Evolutionary conservation across 2,888 invertebrate species (phyloP).

Genomic region (Hypomecis punctinalis): DNA sequence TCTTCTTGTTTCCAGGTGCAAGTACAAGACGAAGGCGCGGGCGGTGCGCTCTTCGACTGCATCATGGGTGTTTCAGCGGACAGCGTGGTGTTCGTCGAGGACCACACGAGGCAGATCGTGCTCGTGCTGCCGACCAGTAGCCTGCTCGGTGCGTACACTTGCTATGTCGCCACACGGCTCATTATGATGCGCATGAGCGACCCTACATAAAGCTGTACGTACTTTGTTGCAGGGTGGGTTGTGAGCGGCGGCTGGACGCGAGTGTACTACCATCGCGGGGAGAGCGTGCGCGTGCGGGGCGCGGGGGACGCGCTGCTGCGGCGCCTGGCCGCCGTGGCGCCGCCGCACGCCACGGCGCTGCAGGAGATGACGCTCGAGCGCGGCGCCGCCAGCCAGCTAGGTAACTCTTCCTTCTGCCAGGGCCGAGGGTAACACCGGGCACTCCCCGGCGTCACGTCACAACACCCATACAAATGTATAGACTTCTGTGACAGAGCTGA

Average conservation of each 20-base stretch:
- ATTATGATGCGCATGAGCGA: too few species aligned
- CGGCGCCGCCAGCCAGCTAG: slow-evolving; percentile 92
- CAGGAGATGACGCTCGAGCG: slow-evolving; percentile 91
- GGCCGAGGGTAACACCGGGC: too few species aligned
- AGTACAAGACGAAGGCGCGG: slow-evolving; percentile 83
- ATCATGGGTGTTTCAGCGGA: slow-evolving; percentile 95
- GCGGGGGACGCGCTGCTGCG: slow-evolving; percentile 92
- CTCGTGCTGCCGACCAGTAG: slow-evolving; percentile 94
- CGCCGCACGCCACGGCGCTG: slow-evolving; percentile 88
- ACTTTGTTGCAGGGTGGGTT: slow-evolving; percentile 74
- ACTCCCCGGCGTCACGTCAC: too few species aligned
- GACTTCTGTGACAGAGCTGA: too few species aligned
- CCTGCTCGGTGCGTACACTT: slow-evolving; percentile 84
- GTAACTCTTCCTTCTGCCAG: slow-evolving; percentile 45
- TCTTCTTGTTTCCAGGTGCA: slow-evolving; percentile 76
- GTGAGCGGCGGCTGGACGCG: slow-evolving; percentile 87
- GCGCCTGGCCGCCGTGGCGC: slow-evolving; percentile 91
- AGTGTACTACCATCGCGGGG: slow-evolving; percentile 97
- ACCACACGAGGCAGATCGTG: slow-evolving; percentile 91
- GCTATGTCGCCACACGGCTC: too few species aligned
- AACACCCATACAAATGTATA: too few species aligned
- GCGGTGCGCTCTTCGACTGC: slow-evolving; percentile 87
- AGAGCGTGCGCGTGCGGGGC: slow-evolving; percentile 93
- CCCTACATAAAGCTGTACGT: not conserved
- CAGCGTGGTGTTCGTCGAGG: slow-evolving; percentile 94